These are phyloP conservation scores for Lacanobia wlatinum DNA, from an alignment of 2,888 invertebrate genomes.

Conservation along the genomic window DNA sequence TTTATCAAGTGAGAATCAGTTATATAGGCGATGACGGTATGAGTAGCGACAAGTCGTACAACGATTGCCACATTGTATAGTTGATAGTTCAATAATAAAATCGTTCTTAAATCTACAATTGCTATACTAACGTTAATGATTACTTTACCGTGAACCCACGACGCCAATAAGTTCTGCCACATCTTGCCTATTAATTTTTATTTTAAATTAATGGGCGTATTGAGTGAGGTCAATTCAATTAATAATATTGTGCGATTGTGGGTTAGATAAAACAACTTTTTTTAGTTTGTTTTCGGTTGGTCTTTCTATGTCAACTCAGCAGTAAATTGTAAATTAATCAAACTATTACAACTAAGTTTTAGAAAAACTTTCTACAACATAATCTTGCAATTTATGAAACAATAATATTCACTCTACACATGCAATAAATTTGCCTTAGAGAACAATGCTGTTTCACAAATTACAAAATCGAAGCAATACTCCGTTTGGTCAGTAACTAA, in stretches of 20 bases:
- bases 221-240: not conserved
- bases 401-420: constrained; percentile 44
- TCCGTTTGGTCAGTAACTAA: constrained; percentile 58
- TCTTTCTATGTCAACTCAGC: constrained; percentile 44
- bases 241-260: not conserved
- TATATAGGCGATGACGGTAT: not conserved
- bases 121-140: not conserved
- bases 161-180: not conserved
- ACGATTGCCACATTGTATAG: not conserved
- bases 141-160: not conserved
- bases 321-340: constrained; percentile 60
- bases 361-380: constrained; percentile 48
- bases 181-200: not conserved
- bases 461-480: constrained; percentile 46
- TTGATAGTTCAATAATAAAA: constrained; percentile 6
- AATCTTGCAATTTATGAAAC: constrained; percentile 53
- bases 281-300: constrained; percentile 56
- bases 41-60: not conserved
- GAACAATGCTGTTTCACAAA: constrained; percentile 53
- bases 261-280: constrained; percentile 1
- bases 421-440: constrained; percentile 32
- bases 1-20: not conserved
- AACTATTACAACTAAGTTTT: constrained; percentile 64
- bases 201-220: not conserved
- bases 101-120: too few species aligned